A percentile compares a stretch with the other conserved stretches of the same genome.
phyloP scores from a whole-genome alignment of 2,797 vertebrate species.

The Champsocephalus esox region DNA sequence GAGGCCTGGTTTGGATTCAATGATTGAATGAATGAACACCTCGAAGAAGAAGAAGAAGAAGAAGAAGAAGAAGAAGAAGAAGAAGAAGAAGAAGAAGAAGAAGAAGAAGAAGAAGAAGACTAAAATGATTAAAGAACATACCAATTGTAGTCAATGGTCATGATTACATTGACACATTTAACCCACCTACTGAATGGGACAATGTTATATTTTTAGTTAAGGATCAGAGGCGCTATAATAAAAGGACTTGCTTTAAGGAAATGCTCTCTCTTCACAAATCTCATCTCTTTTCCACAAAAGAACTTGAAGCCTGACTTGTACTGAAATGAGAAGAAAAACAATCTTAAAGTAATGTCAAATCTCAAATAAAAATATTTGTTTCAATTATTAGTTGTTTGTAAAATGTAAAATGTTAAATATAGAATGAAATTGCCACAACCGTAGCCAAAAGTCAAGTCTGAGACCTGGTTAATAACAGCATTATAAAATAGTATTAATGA shows the following conservation, averaged over 20 bases:
- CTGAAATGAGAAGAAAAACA: slow-evolving; percentile 46
- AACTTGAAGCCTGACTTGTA: slow-evolving; percentile 21
- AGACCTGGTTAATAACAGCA: background rate
- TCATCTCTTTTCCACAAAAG: slow-evolving; percentile 28
- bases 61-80: too few relatives aligned
- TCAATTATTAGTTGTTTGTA: background rate
- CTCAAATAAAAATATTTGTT: too few relatives aligned
- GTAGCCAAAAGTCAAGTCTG: background rate
- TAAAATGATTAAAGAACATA: background rate
- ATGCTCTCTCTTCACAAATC: background rate
- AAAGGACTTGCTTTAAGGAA: background rate
- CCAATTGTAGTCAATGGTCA: background rate
- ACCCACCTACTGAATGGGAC: background rate
- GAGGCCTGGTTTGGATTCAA: slow-evolving; percentile 52
- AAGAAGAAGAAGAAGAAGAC: background rate
- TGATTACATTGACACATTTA: background rate
- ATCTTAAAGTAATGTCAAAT: background rate
- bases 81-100: background rate
- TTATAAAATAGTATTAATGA: background rate
- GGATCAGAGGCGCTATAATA: background rate
- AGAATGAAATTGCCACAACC: background rate
- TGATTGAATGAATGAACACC: background rate
- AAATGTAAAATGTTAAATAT: background rate
- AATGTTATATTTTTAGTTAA: background rate
- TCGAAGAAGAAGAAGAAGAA: too few relatives aligned